These are phyloP conservation scores for Pectinophora gossypiella DNA, from an alignment of 1,140 invertebrate species.

Conservation along the genomic window DNA sequence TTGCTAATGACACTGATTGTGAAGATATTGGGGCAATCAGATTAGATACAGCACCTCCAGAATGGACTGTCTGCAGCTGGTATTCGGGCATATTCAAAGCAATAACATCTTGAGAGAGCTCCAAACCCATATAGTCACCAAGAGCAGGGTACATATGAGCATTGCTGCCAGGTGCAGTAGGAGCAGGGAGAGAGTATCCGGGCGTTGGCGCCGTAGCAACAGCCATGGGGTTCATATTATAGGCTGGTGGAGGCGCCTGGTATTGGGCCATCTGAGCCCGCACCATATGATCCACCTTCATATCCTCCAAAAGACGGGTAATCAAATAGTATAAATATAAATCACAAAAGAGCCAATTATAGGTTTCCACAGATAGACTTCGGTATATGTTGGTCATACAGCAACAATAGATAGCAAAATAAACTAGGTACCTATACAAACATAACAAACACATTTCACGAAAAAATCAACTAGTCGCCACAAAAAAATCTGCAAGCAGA, in stretches of 20 bases:
- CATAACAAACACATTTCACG: no score
- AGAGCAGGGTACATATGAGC: slow-evolving; percentile 84
- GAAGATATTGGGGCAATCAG: slow-evolving; percentile 88
- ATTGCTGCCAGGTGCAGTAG: slow-evolving; percentile 34
- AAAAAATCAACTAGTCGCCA: no score
- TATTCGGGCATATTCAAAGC: slow-evolving; percentile 85
- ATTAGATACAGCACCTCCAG: slow-evolving; percentile 36
- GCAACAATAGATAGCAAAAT: no score
- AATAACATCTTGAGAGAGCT: slow-evolving; percentile 83
- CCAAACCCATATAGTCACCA: slow-evolving; percentile 90
- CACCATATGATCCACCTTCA: slow-evolving; percentile 92
- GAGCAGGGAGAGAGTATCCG: slow-evolving; percentile 12
- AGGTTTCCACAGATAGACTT: no score
- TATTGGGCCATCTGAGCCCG: slow-evolving; percentile 78
- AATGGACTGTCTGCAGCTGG: slow-evolving; percentile 54
- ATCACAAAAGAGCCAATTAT: no score
- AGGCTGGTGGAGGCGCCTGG: slow-evolving; percentile 22
- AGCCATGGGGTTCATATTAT: not conserved
- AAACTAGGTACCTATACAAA: no score
- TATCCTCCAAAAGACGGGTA: slow-evolving; percentile 96
- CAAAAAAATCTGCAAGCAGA: no score
- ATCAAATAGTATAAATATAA: no score
- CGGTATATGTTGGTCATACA: no score
- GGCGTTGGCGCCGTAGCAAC: slow-evolving; percentile 7
- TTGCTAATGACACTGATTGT: slow-evolving; percentile 81